These are phyloP conservation scores for Tillus elongatus DNA, from an alignment of 2,888 invertebrate genomes.

Conservation along the genomic window DNA sequence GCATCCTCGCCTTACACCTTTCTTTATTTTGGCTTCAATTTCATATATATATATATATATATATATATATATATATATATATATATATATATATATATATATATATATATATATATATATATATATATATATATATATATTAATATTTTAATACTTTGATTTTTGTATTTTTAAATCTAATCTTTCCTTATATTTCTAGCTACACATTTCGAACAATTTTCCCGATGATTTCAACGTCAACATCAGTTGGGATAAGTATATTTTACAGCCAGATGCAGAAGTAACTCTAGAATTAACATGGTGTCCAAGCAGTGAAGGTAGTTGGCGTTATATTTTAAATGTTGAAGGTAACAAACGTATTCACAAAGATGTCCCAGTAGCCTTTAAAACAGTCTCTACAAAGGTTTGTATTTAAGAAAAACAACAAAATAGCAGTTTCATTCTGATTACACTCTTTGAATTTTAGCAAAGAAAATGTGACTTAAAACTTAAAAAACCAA, in stretches of 20 bases:
- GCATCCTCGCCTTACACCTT: too few relatives aligned
- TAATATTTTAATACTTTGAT: too few relatives aligned
- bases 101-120: too few relatives aligned
- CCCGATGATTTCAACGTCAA: slow-evolving; percentile 49
- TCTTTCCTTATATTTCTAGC: too few relatives aligned
- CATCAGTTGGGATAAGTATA: slow-evolving; percentile 48
- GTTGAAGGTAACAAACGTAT: slow-evolving; percentile 54
- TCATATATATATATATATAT: too few relatives aligned
- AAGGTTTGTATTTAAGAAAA: slow-evolving; percentile 32
- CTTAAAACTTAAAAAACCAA: slow-evolving; percentile 1
- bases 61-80: too few relatives aligned
- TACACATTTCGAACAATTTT: slow-evolving; percentile 34
- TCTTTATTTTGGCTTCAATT: too few relatives aligned
- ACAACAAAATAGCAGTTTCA: not conserved
- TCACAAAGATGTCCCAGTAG: slow-evolving; percentile 56
- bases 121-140: too few relatives aligned
- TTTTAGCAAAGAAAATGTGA: not conserved
- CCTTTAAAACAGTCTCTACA: slow-evolving; percentile 48
- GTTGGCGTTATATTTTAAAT: slow-evolving; percentile 52
- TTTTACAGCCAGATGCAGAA: slow-evolving; percentile 48
- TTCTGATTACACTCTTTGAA: not conserved
- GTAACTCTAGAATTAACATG: slow-evolving; percentile 52
- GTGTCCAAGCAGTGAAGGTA: slow-evolving; percentile 52
- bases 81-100: too few relatives aligned
- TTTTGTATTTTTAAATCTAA: too few relatives aligned